phyloP scores from a whole-genome alignment of 2,113 vertebrate genomes.

The Equus przewalskii region DNA sequence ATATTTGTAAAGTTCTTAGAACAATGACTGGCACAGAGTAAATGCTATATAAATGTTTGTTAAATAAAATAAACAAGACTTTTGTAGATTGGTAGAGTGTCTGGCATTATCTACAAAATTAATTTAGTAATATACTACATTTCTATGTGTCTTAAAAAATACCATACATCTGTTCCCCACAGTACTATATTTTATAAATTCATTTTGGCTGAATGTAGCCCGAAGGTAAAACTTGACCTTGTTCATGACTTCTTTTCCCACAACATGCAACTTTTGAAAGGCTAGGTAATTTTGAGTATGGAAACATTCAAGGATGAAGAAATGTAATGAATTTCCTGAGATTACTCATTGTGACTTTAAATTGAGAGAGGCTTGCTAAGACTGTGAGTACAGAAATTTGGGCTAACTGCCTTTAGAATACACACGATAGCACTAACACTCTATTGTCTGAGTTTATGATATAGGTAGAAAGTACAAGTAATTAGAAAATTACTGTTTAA shows the following conservation, averaged over 20 bases:
- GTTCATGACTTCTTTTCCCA: neutral
- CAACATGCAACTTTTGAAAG: neutral
- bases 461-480: neutral
- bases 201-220: neutral
- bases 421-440: neutral
- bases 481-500: neutral
- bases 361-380: neutral
- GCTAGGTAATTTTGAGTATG: neutral
- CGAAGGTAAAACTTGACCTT: conserved; percentile 24
- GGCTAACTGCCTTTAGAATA: neutral
- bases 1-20: neutral
- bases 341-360: neutral
- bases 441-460: neutral
- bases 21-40: neutral
- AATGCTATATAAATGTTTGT: neutral
- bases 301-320: neutral
- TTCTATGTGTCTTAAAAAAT: conserved; percentile 26
- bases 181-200: neutral
- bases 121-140: neutral
- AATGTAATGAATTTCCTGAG: neutral
- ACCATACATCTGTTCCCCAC: neutral
- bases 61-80: conserved; percentile 5
- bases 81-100: neutral
- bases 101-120: neutral
- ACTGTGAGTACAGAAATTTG: neutral